phyloP scores from a whole-genome alignment of 2,113 vertebrate genomes.

The Indri indri region DNA sequence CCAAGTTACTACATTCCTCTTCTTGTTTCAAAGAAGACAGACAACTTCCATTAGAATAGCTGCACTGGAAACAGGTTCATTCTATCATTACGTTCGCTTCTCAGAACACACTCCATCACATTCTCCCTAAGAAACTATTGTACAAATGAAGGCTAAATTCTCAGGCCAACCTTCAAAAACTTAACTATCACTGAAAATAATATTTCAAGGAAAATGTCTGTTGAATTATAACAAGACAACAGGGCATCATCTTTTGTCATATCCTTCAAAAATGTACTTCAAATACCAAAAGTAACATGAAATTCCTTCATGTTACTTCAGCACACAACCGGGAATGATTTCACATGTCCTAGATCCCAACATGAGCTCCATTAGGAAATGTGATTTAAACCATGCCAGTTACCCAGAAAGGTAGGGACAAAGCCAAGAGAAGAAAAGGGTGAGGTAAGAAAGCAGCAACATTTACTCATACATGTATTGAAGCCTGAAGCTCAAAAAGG shows the following conservation, averaged over 20 bases:
- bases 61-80: constrained; percentile 9
- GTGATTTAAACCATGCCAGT: constrained; percentile 25
- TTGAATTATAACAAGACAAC: constrained; percentile 28
- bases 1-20: neutral
- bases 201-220: neutral
- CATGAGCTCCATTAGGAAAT: neutral
- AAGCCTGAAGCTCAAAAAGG: neutral
- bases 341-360: neutral
- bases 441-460: neutral
- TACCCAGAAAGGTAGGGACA: neutral
- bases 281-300: constrained; percentile 8
- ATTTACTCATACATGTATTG: neutral
- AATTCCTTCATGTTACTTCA: constrained; percentile 26
- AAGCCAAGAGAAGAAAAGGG: neutral
- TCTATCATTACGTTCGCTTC: neutral
- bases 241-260: neutral
- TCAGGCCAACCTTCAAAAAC: neutral
- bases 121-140: constrained; percentile 1
- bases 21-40: constrained; percentile 21
- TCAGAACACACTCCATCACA: neutral
- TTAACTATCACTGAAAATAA: constrained; percentile 12
- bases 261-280: neutral
- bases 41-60: neutral
- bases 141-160: neutral
- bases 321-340: neutral